Conservation (phyloP, 2,113 vertebrate genomes). For the Ailurus styani region DNA sequence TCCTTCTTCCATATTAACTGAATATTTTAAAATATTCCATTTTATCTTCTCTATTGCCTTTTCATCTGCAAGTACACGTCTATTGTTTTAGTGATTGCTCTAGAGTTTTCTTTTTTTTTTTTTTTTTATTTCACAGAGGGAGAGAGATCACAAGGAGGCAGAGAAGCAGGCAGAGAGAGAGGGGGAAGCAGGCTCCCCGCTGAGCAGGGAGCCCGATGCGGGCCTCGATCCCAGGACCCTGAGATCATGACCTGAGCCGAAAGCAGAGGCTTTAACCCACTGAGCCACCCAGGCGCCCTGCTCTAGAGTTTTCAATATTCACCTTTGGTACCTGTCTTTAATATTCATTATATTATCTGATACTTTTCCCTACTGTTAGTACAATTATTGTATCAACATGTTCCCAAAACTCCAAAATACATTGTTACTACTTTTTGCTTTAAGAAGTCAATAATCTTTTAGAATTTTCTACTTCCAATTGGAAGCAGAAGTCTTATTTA, state of each 20-base stretch:
- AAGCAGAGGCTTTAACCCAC: no score
- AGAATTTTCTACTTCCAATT: background rate
- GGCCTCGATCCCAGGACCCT: no score
- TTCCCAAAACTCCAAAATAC: background rate
- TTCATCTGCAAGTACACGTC: background rate
- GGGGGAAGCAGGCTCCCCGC: no score
- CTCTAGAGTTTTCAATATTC: background rate
- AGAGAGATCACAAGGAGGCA: no score
- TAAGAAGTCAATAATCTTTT: background rate
- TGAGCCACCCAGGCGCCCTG: no score
- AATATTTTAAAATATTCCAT: background rate
- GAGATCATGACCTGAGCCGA: no score
- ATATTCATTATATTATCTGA: background rate
- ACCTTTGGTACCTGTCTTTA: background rate
- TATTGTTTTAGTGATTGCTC: background rate
- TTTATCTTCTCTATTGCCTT: background rate
- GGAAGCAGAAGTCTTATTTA: background rate
- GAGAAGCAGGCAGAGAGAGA: no score
- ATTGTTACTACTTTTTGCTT: background rate
- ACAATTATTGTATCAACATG: background rate
- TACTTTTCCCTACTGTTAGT: background rate
- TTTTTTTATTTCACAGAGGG: no score
- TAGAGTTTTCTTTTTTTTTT: background rate
- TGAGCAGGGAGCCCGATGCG: no score
- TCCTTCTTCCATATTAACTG: background rate